A percentile compares a stretch with the other conserved stretches of the same genome.
These are phyloP conservation scores for Gavialis gangeticus DNA, from an alignment of 2,113 vertebrate genomes.

Conservation along the genomic window DNA sequence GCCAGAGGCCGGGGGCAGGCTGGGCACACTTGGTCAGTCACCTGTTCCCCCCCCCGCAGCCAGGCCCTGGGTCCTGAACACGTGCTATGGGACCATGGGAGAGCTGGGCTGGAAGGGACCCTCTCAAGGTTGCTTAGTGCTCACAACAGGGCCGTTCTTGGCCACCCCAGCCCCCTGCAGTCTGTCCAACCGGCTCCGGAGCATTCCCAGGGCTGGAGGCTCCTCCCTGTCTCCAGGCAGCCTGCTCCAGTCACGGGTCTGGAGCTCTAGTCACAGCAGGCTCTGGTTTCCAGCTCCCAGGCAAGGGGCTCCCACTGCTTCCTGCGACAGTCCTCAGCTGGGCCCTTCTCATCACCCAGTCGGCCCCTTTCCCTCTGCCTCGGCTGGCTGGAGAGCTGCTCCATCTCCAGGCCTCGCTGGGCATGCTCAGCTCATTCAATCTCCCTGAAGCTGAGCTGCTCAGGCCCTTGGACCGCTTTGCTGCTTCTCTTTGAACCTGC, in stretches of 20 bases:
- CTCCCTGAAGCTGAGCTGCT: no score
- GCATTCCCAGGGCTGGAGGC: no score
- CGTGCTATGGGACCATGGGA: no score
- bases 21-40: neutral
- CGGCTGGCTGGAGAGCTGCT: no score
- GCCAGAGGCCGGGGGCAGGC: rapidly evolving
- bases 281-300: rapidly evolving
- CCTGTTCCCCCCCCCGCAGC: neutral
- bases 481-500: no score
- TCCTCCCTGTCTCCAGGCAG: rapidly evolving
- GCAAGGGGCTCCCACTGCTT: neutral
- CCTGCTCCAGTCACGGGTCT: neutral
- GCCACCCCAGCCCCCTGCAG: neutral
- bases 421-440: no score
- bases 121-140: neutral
- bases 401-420: no score
- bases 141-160: neutral
- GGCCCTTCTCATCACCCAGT: neutral
- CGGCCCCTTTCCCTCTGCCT: neutral
- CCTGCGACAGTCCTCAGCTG: neutral
- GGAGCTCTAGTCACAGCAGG: rapidly evolving
- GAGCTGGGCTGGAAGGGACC: no score
- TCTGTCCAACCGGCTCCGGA: neutral
- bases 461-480: no score
- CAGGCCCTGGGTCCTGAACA: neutral